phyloP scores from a whole-genome alignment of 2,888 invertebrate genomes.

The Hymenopus coronatus region DNA sequence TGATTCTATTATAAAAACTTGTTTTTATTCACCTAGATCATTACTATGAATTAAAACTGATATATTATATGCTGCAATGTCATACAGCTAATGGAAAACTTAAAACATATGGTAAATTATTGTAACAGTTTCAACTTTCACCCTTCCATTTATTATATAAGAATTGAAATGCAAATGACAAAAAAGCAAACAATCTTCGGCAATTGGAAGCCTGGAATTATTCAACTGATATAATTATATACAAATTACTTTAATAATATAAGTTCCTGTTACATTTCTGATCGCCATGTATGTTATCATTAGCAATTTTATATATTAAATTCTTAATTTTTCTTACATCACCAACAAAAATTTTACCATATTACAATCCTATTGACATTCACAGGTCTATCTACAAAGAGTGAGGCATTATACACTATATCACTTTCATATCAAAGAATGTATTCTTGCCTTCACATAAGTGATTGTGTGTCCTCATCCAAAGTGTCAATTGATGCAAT shows the following conservation, averaged over 20 bases:
- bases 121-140: not conserved
- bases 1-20: too few relatives aligned
- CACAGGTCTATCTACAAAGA: conserved; percentile 8
- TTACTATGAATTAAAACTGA: too few relatives aligned
- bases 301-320: not conserved
- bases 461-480: not conserved
- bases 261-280: not conserved
- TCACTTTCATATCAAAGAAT: not conserved
- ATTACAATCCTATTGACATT: conserved; percentile 7
- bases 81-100: not conserved
- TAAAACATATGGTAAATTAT: not conserved
- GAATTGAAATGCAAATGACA: conserved; percentile 11
- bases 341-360: not conserved
- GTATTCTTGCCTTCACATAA: not conserved
- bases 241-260: conserved; percentile 5
- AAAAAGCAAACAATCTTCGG: not conserved
- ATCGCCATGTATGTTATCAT: not conserved
- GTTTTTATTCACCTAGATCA: too few relatives aligned
- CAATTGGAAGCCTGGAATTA: not conserved
- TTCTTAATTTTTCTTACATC: not conserved
- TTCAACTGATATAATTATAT: not conserved
- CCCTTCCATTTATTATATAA: not conserved
- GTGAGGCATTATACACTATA: not conserved
- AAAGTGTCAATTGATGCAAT: not conserved
- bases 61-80: too few relatives aligned